phyloP scores from a whole-genome alignment of 2,113 vertebrate genomes.

The Laterallus jamaicensis region DNA sequence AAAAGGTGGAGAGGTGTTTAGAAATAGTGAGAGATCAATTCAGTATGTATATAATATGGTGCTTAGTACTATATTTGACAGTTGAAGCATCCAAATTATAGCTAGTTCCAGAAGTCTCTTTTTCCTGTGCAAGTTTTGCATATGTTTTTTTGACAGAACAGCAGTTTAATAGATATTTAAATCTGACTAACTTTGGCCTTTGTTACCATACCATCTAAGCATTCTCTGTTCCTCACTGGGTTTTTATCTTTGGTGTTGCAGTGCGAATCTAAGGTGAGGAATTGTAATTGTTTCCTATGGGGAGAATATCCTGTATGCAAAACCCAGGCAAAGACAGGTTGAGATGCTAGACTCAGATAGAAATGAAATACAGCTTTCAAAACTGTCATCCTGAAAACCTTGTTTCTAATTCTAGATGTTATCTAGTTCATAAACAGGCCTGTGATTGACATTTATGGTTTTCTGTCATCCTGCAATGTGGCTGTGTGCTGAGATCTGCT shows the following conservation, averaged over 20 bases:
- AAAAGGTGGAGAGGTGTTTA: not conserved
- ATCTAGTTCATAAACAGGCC: not conserved
- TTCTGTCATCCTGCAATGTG: not conserved
- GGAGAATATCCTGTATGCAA: not conserved
- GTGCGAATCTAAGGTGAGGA: not conserved
- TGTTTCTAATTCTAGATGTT: not conserved
- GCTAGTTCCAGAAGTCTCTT: not conserved
- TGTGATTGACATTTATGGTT: not conserved
- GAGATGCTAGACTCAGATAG: not conserved
- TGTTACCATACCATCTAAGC: not conserved
- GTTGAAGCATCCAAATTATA: not conserved
- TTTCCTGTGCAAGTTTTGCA: not conserved
- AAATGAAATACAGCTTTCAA: not conserved
- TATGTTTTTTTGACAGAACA: not conserved
- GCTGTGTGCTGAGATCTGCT: not conserved
- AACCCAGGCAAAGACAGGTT: not conserved
- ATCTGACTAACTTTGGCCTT: not conserved
- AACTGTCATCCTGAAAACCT: not conserved
- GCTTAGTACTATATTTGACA: not conserved
- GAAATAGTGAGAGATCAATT: not conserved
- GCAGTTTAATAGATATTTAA: not conserved
- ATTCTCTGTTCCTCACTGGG: not conserved
- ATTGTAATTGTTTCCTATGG: not conserved
- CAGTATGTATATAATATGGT: not conserved
- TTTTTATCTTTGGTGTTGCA: not conserved